Base-by-base conservation (phyloP, 2,797 vertebrate species). In the Myotis planiceps region DNA sequence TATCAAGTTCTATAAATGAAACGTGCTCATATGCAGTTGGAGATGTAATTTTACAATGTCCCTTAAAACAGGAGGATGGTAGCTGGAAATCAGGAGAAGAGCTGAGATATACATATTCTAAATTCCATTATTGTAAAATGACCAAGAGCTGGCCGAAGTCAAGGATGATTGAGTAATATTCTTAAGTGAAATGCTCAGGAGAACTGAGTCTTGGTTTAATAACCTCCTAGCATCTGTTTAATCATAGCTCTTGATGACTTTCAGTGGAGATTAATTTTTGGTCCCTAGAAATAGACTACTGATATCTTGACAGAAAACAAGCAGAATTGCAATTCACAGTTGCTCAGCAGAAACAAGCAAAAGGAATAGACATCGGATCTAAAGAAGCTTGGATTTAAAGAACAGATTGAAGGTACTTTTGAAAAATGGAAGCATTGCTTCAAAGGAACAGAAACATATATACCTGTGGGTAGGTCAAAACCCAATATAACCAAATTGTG, bases 171-270 rank as follows among this genome's bases (percentile, higher is more conserved):
- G 69, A 69, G 27, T 19, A 71, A 80, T 71, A 51, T 39, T 27
- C 45, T 69, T 88, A 78, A 79, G n/a, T 76, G 53, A 68, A 86
- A 91, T 95, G 19, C 60, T 63, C 78, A 58, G 32, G 88, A 92
- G 60, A 95, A 83, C 27, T 21, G 29, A 86, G 49, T 14, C 9
- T 55, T 39, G 27, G 9, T 83, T 96, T 88, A 88, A 76, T 66
- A 93, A 78, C n/a, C 47, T 88, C 29, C 78, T 93, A 66, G n/a
- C 47, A 92, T 87, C 91, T 91, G 75, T 81, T 91, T 87, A 92
- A 86, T 69, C 27, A 68, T 25, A 58, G 66, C 27, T 84, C 6
- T 68, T 93, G 75, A 94, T 65, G 65, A 81, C 42, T 90, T 94
- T 90, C 29, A 15, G 8, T 14, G 32, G 39, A 97, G 29, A 91